Evolutionary conservation across 1,140 invertebrate genomes (phyloP).

Genomic region (Drosophila mojavensis): DNA sequence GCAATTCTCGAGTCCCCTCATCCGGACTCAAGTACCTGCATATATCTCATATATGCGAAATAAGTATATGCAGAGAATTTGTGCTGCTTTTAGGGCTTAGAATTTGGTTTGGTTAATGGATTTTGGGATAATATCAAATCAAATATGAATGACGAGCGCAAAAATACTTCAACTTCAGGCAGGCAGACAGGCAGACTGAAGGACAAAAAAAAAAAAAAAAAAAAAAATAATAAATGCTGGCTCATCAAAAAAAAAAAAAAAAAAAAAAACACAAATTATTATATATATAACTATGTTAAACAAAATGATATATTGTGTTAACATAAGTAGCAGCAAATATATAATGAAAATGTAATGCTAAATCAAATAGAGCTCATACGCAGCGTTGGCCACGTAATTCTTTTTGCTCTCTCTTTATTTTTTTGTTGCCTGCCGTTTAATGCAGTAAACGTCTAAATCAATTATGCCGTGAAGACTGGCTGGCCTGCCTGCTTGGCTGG

Average conservation of each 20-base stretch:
- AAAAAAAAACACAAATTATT: neutral
- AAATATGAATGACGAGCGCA: conserved; percentile 39
- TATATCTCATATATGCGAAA: neutral
- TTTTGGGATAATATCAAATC: conserved; percentile 22
- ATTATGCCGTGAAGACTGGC: conserved; percentile 46
- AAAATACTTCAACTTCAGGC: conserved; percentile 1
- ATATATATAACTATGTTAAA: neutral
- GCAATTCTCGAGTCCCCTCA: neutral
- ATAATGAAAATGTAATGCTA: conserved; percentile 49
- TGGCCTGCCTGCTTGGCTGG: too few relatives aligned
- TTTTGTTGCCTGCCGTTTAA: conserved; percentile 49
- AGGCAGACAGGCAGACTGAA: neutral
- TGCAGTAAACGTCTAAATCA: conserved; percentile 76
- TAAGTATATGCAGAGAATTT: neutral
- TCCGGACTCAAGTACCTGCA: neutral
- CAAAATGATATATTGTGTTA: conserved; percentile 41
- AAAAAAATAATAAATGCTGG: neutral
- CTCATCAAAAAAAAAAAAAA: conserved; percentile 12
- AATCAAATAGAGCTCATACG: conserved; percentile 62
- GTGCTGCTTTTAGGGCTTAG: conserved; percentile 14
- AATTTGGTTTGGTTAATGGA: conserved; percentile 23
- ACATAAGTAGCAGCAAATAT: conserved; percentile 36
- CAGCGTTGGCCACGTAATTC: conserved; percentile 17
- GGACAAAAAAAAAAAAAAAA: conserved; percentile 10
- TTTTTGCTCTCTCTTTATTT: neutral